phyloP scores from a whole-genome alignment of 2,113 vertebrate species.

The Pelusios castaneus region DNA sequence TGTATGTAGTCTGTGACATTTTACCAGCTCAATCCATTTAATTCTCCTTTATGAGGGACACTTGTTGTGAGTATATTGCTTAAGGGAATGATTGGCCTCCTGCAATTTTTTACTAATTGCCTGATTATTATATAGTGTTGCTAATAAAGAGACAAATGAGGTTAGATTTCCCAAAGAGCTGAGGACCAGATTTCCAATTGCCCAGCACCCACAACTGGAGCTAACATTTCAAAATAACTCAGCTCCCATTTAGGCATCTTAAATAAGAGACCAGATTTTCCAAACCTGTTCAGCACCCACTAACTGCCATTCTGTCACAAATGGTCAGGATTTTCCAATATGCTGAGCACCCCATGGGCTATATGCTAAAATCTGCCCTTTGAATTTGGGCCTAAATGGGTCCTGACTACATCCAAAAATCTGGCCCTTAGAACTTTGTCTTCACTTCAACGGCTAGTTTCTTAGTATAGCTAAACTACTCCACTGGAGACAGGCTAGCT shows the following conservation, averaged over 20 bases:
- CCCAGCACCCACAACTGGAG: not conserved
- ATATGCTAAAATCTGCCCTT: not conserved
- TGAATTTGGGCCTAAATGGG: not conserved
- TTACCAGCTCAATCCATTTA: not conserved
- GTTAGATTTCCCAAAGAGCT: not conserved
- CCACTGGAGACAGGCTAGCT: no score
- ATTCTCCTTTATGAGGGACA: not conserved
- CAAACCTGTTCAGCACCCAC: not conserved
- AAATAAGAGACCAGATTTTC: constrained; percentile 6
- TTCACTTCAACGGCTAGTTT: no score
- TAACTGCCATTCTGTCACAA: not conserved
- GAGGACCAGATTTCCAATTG: no score
- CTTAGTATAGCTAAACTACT: no score
- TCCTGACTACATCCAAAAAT: not conserved
- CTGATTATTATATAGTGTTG: not conserved
- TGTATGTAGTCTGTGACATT: not conserved
- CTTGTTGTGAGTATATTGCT: not conserved
- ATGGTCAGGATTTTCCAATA: not conserved
- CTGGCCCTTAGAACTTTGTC: not conserved
- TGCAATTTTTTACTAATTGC: constrained; percentile 11
- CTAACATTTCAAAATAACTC: not conserved
- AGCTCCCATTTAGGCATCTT: not conserved
- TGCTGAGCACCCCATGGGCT: not conserved
- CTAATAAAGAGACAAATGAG: not conserved
- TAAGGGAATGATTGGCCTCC: not conserved